Base-by-base conservation (phyloP, 2,888 invertebrate species). In the Aphidius colemani region DNA sequence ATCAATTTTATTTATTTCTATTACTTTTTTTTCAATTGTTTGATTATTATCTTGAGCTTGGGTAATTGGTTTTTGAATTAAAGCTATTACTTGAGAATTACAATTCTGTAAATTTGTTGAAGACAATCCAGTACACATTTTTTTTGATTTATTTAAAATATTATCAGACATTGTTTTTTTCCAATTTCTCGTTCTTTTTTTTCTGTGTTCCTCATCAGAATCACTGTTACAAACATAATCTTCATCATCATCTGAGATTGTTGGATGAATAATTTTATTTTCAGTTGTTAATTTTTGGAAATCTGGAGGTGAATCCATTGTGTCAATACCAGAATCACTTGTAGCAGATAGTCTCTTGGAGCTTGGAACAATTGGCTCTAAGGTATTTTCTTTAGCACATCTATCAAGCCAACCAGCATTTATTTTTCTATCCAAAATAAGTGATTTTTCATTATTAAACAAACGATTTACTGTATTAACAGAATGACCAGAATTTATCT, bases 151-250 rank as follows among this genome's bases (percentile, higher is more conserved):
- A 30, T 61, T 66, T 62, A 13, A 51, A 7, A 70, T 68, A 7
- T 62, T 67, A 11, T 73, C 69, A 6, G 68, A 70, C 6, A 67
- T 44, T 53, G 86, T 85, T 72, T 88, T 89, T 1, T 86, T 83
- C 46, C 87, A 85, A 57, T 88, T 88, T 70, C 88, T 85, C 48
- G 86, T 75, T 71, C 86, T 83, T 67, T 85, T 85, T 66, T 71
- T 75, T 11, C 68, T 73, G 41, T 69, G 68, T 44, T 86, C 86
- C 56, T 83, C 85, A 74, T 90, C 90, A 48, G 88, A 88, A 70
- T 89, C 91, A 82, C 90, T 91, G 70, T 89, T 89, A 10, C 82
- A 86, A 60, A 90, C 84, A 66, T 88, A 84, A 78, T 93, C 93
- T 72, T 92, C 90, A 75, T 88, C 88, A 72, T 90, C 89, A 69